Percentiles rank a stretch among this genome's conserved stretches.
Conservation (phyloP, 2,888 invertebrate species). For the Flabesymbios commensalis region DNA sequence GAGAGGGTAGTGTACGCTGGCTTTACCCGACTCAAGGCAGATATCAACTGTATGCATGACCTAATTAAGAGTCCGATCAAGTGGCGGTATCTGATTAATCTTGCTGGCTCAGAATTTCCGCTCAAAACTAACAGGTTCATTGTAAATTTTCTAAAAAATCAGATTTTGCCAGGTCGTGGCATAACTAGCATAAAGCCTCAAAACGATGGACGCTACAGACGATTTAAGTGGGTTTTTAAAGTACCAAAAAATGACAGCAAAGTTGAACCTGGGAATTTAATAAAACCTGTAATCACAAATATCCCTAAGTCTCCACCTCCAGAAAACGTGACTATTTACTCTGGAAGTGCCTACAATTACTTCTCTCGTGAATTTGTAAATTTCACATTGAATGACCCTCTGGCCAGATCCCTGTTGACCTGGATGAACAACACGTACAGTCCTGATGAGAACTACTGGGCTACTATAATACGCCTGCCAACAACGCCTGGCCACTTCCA, state of each 20-base stretch:
- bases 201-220: conserved; percentile 40
- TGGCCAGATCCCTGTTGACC: conserved; percentile 34
- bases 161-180: conserved; percentile 41
- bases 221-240: background rate
- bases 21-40: conserved; percentile 23
- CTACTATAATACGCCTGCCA: conserved; percentile 45
- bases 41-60: conserved; percentile 24
- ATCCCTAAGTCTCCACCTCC: conserved; percentile 34
- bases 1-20: conserved; percentile 18
- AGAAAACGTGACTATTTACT: conserved; percentile 37
- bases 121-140: conserved; percentile 49
- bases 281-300: conserved; percentile 25
- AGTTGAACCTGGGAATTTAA: background rate
- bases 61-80: conserved; percentile 8
- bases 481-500: no score
- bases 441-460: conserved; percentile 52
- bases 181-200: no score
- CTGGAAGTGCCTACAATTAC: conserved; percentile 46
- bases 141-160: conserved; percentile 44
- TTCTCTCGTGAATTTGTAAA: conserved; percentile 44
- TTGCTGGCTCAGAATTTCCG: conserved; percentile 47
- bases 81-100: conserved; percentile 47
- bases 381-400: conserved; percentile 37
- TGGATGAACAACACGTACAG: conserved; percentile 46
- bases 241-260: no score